Evolutionary conservation across 2,113 vertebrate genomes (phyloP), one percentile per base, ranked within the genome.

Genomic region (Mus pahari): DNA sequence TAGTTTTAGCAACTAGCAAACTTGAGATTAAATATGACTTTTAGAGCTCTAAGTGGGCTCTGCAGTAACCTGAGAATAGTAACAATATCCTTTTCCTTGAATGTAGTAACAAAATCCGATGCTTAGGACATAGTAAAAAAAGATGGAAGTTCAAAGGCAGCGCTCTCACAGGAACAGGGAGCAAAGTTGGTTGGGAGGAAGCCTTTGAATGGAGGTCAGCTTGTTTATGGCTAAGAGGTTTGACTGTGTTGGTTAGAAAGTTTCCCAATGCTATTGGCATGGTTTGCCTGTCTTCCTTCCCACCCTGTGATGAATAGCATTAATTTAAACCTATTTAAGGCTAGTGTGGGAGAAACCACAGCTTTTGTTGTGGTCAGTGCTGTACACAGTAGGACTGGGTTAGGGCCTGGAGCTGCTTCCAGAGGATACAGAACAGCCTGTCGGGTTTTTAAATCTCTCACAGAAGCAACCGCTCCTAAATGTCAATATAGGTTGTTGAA

Each of bases 291-390:
- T 98, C 98, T 98, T 98, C 98, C 98, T 99, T 99, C 98, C 98
- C 98, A 99, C 98, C 98, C 98, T 98, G 98, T 98, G 98, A 99
- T 99, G 98, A 99, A 99, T 99, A 99, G 99, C 98, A 98, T 98
- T 99, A 99, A 99, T 99, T 99, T 99, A 98, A 98, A 99, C 98
- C 98, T 98, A 99, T 99, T 99, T 99, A 99, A 98, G 98, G 98
- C 98, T 94, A 99, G 98, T 99, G 98, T 99, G 98, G 99, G 98
- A 99, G 98, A 99, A 99, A 99, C 99, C 99, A 98, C 99, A 99
- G 98, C 96, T 99, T 99, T 99, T 99, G 99, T 99, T 99, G 99
- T 99, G 99, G 99, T 99, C 99, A 98, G 98, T 98, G 98, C 98
- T 98, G 98, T 99, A 98, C 99, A 99, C 98, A 99, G 98, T 99